phyloP scores from a whole-genome alignment of 2,888 invertebrate genomes.

The Orthosia cruda region DNA sequence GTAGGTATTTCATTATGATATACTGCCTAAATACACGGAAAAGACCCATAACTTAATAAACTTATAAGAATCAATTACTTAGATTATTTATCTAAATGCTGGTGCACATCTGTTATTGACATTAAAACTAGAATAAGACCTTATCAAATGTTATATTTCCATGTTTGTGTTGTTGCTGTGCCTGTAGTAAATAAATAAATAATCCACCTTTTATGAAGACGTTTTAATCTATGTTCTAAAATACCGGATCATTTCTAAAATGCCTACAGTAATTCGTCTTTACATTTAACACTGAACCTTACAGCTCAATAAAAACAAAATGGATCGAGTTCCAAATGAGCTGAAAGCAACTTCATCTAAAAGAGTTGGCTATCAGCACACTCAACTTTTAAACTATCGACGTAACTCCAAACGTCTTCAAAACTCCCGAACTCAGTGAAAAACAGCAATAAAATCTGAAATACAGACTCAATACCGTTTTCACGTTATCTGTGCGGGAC shows the following conservation, averaged over 20 bases:
- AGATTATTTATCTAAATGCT: too few relatives aligned
- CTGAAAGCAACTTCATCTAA: not conserved
- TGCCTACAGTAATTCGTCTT: not conserved
- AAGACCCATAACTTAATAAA: not conserved
- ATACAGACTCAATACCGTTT: slow-evolving; percentile 60
- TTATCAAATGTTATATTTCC: too few relatives aligned
- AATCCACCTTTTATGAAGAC: too few relatives aligned
- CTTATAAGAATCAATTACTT: too few relatives aligned
- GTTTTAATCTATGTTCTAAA: not conserved
- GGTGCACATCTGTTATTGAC: too few relatives aligned
- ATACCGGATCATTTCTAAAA: not conserved
- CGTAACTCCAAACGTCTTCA: slow-evolving; percentile 28
- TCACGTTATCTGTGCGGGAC: slow-evolving; percentile 49
- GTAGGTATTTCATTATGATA: not conserved
- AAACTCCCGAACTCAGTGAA: slow-evolving; percentile 27
- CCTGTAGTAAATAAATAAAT: not conserved
- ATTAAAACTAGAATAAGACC: too few relatives aligned
- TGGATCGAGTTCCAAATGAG: not conserved
- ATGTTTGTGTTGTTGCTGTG: too few relatives aligned
- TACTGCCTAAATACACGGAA: not conserved
- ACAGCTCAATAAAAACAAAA: slow-evolving; percentile 1
- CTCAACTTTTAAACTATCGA: slow-evolving; percentile 27
- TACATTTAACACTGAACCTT: not conserved
- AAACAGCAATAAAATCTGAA: slow-evolving; percentile 53
- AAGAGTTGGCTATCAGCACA: not conserved